Evolutionary conservation across 2,113 vertebrate species (phyloP), one percentile per base, ranked within the genome.

Genomic region (Neotragus pygmaeus): DNA sequence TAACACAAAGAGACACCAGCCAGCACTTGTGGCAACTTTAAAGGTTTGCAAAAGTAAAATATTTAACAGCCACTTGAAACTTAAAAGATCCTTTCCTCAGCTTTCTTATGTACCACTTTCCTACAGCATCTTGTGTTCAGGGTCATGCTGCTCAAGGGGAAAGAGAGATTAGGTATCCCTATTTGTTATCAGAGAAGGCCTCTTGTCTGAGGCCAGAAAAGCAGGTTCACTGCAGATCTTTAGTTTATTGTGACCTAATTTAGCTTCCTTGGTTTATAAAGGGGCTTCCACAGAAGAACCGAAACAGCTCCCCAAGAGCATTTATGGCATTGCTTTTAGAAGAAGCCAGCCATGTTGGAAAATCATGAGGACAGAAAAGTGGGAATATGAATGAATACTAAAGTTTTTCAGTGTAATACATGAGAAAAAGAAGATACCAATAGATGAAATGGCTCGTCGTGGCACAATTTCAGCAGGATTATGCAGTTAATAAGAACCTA

Each of bases 11-110:
- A 95, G 36, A 81, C 58, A 94, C 36, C 9, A 81, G 84, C 5
- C 45, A 55, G 27, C 33, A 58, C n/a, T 43, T 81, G 28, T 49
- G 23, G 60, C 21, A 78, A 84, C 13, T 64, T 91, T 88, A 94
- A 91, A 88, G 58, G 25, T 45, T 55, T 77, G 77, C 33, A 80
- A 82, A 97, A 75, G 47, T 93, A 70, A 83, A 73, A 94, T 93
- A 88, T 1, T 66, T 97, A 98, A 17, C 10, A 87, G 27, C 23
- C 70, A 83, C 39, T 92, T 87, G 70, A 77, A 77, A 90, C 7
- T 3, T 47, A 47, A 93, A 94, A 45, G 81, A 57, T 16, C 16
- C 30, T 19, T 89, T 60, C 23, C 49, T 45, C 19, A 51, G 55
- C 14, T 97, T 88, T 75, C 62, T 81, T 30, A 70, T 25, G 16